Conservation (phyloP, 1,140 invertebrate species). For the Drosophila nigromelanica region DNA sequence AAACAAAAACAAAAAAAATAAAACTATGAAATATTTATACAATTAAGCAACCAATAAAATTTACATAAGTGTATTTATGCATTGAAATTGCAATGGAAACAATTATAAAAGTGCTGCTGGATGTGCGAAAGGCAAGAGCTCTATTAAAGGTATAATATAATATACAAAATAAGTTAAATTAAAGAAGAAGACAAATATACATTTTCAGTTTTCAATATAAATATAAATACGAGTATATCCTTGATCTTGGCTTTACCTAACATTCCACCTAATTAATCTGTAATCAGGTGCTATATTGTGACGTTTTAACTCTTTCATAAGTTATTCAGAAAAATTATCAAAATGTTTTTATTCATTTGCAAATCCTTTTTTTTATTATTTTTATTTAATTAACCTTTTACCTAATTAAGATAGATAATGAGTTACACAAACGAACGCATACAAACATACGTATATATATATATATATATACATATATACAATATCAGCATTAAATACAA, state of each 20-base stretch:
- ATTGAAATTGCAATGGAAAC: constrained; percentile 31
- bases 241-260: neutral
- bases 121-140: neutral
- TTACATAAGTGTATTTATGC: constrained; percentile 2
- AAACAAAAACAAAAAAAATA: neutral
- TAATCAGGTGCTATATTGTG: too few species aligned
- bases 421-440: too few species aligned
- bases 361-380: too few species aligned
- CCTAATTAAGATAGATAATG: too few species aligned
- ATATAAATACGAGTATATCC: neutral
- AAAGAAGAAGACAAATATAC: constrained; percentile 18
- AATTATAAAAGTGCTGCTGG: neutral
- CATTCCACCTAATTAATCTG: too few species aligned
- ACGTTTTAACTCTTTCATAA: too few species aligned
- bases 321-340: too few species aligned
- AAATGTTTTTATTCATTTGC: too few species aligned
- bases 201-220: constrained; percentile 26
- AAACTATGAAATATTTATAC: constrained; percentile 12
- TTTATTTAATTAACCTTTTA: too few species aligned
- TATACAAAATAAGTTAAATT: neutral
- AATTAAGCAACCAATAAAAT: constrained; percentile 20
- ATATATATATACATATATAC: too few species aligned
- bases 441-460: too few species aligned
- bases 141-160: constrained; percentile 10
- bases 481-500: too few species aligned